Conservation (phyloP, 2,888 invertebrate species). For the Drosophila leonis region DNA sequence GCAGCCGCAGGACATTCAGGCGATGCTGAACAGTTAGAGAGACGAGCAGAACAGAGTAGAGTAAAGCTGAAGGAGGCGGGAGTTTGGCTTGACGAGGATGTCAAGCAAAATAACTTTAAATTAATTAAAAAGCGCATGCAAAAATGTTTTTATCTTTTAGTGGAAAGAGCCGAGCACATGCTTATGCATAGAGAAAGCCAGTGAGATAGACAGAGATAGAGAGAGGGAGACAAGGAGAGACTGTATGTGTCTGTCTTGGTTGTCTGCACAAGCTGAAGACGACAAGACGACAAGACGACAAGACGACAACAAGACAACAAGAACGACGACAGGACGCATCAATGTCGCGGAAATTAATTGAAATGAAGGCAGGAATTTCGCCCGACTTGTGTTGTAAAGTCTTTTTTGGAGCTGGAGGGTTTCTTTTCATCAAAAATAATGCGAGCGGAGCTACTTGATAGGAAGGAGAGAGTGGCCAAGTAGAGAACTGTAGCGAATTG, state of each 20-base stretch:
- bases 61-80: background rate
- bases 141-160: slow-evolving; percentile 52
- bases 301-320: slow-evolving; percentile 19
- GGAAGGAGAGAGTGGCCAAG: background rate
- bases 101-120: slow-evolving; percentile 79
- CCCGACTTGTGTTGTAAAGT: slow-evolving; percentile 39
- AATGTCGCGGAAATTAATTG: slow-evolving; percentile 80
- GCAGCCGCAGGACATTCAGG: slow-evolving; percentile 31
- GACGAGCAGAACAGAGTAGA: background rate
- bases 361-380: slow-evolving; percentile 70
- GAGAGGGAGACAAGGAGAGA: background rate
- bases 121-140: slow-evolving; percentile 78
- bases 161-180: background rate
- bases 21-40: slow-evolving; percentile 4
- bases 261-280: slow-evolving; percentile 20
- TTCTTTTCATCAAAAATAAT: slow-evolving; percentile 4
- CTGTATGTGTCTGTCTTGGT: background rate
- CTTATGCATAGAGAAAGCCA: background rate
- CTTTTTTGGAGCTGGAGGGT: slow-evolving; percentile 18
- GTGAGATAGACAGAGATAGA: background rate
- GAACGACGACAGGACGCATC: slow-evolving; percentile 63
- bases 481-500: slow-evolving; percentile 19
- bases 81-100: slow-evolving; percentile 41
- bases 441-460: background rate
- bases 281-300: slow-evolving; percentile 21